These are phyloP conservation scores for Thamnaconus septentrionalis DNA, from an alignment of 2,113 vertebrate genomes.

Conservation along the genomic window DNA sequence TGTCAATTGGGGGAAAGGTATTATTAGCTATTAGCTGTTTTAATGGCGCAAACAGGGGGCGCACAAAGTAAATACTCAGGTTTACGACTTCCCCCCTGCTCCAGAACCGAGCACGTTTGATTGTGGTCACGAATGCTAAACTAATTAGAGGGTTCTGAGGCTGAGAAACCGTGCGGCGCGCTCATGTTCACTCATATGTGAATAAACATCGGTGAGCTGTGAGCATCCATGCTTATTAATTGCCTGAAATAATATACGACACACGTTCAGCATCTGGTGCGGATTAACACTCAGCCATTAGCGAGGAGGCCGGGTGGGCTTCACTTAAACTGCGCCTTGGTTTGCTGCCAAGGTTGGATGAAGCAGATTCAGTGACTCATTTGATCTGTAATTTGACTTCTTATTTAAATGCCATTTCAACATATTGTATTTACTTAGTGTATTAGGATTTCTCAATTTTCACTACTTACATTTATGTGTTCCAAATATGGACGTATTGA, in stretches of 20 bases:
- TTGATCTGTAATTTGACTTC: too few relatives aligned
- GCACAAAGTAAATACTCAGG: slow-evolving; percentile 77
- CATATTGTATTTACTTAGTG: too few relatives aligned
- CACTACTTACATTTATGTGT: too few relatives aligned
- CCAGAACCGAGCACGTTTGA: slow-evolving; percentile 73
- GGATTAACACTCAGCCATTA: slow-evolving; percentile 57
- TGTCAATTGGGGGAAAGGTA: slow-evolving; percentile 74
- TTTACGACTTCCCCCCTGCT: slow-evolving; percentile 76
- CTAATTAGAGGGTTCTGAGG: slow-evolving; percentile 81
- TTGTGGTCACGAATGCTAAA: slow-evolving; percentile 77
- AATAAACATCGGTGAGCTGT: slow-evolving; percentile 19
- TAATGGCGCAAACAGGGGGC: slow-evolving; percentile 53
- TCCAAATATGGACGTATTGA: too few relatives aligned
- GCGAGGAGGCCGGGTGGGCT: too few relatives aligned
- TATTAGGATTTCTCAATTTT: too few relatives aligned
- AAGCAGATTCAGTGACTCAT: too few relatives aligned
- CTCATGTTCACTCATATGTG: slow-evolving; percentile 56
- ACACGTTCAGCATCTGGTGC: slow-evolving; percentile 48
- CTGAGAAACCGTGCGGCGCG: slow-evolving; percentile 56
- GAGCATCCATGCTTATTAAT: slow-evolving; percentile 61
- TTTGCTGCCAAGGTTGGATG: too few relatives aligned
- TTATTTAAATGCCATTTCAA: too few relatives aligned
- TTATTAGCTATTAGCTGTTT: slow-evolving; percentile 75
- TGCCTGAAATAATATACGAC: slow-evolving; percentile 60
- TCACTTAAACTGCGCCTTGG: too few relatives aligned